Conservation (phyloP, 1,140 invertebrate genomes). For the Cardiocondyla obscurior region DNA sequence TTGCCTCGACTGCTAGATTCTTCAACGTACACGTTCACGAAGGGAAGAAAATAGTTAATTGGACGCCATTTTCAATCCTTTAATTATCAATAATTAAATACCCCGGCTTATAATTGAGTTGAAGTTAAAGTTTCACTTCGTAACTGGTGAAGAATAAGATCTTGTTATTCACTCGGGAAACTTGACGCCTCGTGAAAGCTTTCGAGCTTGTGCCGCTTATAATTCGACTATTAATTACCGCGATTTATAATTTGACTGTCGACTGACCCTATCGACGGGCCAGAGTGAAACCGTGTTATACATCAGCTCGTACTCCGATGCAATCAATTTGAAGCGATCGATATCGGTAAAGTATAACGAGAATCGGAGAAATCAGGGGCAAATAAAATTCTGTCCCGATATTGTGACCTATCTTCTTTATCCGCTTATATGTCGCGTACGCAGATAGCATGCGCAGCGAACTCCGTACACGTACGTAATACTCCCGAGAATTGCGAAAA, state of each 20-base stretch:
- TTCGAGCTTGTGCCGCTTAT: not conserved
- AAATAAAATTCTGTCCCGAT: not conserved
- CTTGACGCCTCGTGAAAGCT: not conserved
- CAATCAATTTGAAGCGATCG: not conserved
- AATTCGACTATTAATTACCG: not conserved
- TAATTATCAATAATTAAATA: slow-evolving; percentile 22
- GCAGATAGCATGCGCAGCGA: not conserved
- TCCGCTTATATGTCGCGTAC: not conserved
- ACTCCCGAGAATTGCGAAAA: slow-evolving; percentile 10
- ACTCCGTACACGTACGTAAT: not conserved
- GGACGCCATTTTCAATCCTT: not conserved
- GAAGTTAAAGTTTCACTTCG: not conserved
- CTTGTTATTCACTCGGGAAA: slow-evolving; percentile 7
- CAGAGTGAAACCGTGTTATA: too few species aligned
- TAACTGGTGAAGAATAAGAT: not conserved
- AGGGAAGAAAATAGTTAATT: slow-evolving; percentile 4
- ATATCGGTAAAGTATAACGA: not conserved
- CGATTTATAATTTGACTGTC: not conserved
- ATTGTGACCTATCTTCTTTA: not conserved
- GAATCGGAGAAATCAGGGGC: not conserved
- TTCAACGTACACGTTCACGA: not conserved
- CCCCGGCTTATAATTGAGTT: slow-evolving; percentile 4
- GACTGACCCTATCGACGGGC: not conserved
- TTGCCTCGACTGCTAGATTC: not conserved
- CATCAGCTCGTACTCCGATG: not conserved